Evolutionary conservation across 1,140 invertebrate genomes (phyloP), one percentile per base, ranked within the genome.

Genomic region (Pogonognathellus flavescens): DNA sequence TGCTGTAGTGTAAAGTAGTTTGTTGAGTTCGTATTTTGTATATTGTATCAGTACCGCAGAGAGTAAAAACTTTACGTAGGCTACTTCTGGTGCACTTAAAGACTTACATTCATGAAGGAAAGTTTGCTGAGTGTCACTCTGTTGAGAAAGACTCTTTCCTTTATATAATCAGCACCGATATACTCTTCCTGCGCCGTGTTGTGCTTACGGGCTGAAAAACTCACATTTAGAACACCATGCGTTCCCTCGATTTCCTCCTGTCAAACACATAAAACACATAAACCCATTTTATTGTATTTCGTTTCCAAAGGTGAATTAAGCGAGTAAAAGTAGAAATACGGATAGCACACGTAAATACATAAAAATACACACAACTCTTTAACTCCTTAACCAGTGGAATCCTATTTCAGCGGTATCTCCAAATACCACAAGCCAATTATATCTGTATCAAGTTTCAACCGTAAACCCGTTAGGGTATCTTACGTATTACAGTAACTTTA

Each of bases 141-240:
- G 89, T 98, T 97, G 11, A 99, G 91, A 90, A 99, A 99, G 7
- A 99, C 96, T n/a, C 95, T 92, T 90, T 99, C 97, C 88, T 97
- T 94, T 11, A 99, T 92, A 89, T 95, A 97, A 87, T 98, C 96
- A 0, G 96, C 95, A 50, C 93, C 93, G 89, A 97, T 97, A 90
- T 96, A 98, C 87, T 95, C 95, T 7, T 93, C 91, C 80, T 94
- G 93, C 87, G 96, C 95, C 0, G 87, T 83, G 84, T 90, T 90
- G 13, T 96, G 94, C 87, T 94, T 92, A 80, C 94, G 92, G 4
- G 97, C 97, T 0, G 97, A 98, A 89, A 99, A 98, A 88, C 96
- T 98, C 0, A 99, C 95, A 89, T 99, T 99, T 1, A 99, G 90
- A 55, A 98, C 96, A 89, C 95, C 94, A 0, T 94, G 93, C 9